phyloP scores from a whole-genome alignment of 2,113 vertebrate genomes.

The Leptodactylus fuscus region DNA sequence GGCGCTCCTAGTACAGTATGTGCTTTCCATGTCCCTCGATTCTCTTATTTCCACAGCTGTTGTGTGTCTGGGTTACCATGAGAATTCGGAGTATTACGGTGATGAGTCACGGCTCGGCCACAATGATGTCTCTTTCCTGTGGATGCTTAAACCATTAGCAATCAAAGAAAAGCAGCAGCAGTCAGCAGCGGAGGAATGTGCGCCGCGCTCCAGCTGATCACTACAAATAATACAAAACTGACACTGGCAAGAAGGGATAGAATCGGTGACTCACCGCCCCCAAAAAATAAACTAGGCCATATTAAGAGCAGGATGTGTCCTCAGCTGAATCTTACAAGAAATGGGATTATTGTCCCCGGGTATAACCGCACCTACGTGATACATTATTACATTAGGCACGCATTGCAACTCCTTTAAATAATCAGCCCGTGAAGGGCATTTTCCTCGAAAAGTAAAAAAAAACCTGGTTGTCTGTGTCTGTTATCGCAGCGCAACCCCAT shows the following conservation, averaged over 20 bases:
- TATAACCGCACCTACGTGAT: background rate
- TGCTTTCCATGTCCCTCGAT: conserved; percentile 25
- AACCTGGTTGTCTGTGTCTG: background rate
- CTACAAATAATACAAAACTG: conserved; percentile 37
- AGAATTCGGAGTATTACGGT: conserved; percentile 28
- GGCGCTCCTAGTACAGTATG: background rate
- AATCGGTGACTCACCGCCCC: conserved; percentile 28
- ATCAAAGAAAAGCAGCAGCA: conserved; percentile 29
- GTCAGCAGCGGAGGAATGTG: conserved; percentile 37
- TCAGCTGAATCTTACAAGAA: background rate
- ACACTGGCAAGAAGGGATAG: conserved; percentile 15
- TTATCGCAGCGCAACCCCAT: no score
- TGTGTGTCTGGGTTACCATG: conserved; percentile 43
- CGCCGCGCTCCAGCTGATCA: conserved; percentile 27
- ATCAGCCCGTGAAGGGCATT: background rate
- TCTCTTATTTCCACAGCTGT: conserved; percentile 38
- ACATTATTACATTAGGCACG: background rate
- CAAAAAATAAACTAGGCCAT: background rate
- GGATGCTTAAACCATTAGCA: conserved; percentile 48
- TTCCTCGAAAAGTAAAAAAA: background rate
- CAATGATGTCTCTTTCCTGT: conserved; percentile 44
- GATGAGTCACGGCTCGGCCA: conserved; percentile 39
- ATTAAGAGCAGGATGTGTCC: background rate
- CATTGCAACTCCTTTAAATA: background rate
- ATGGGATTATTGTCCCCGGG: background rate